Percentiles rank a stretch among this genome's conserved stretches.
Conservation (phyloP, 2,113 vertebrate genomes). For the Corythaeola cristata region DNA sequence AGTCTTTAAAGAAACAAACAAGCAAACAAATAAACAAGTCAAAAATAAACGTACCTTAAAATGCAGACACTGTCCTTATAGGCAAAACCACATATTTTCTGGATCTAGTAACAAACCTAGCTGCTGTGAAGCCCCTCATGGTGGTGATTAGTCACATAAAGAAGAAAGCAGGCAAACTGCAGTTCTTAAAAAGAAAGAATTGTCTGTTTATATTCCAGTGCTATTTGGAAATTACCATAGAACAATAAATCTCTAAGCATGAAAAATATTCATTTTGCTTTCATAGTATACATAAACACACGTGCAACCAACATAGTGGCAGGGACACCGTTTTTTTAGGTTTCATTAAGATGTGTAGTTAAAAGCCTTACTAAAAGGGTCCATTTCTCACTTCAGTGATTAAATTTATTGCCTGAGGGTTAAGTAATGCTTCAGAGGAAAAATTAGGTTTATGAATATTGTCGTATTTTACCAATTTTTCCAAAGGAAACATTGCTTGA, state of each 20-base stretch:
- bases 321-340: neutral
- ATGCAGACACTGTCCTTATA: neutral
- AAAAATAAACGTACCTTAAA: neutral
- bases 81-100: neutral
- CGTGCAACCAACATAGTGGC: neutral
- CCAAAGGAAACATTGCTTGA: neutral
- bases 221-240: conserved; percentile 1
- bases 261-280: conserved; percentile 32
- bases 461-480: neutral
- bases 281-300: conserved; percentile 11
- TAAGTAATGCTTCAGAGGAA: conserved; percentile 27
- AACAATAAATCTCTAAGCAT: conserved; percentile 16
- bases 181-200: neutral
- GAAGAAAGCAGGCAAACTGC: neutral
- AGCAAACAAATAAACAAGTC: neutral
- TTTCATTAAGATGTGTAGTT: conserved; percentile 49
- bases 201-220: neutral
- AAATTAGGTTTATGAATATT: conserved; percentile 16
- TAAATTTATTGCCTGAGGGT: conserved; percentile 10
- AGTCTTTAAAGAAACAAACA: neutral
- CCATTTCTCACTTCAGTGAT: conserved; percentile 31
- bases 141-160: neutral
- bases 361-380: conserved; percentile 46
- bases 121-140: neutral
- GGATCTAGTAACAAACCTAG: neutral